A percentile compares a stretch with the other conserved stretches of the same genome.
Conservation (phyloP, 2,113 vertebrate species). For the Indri indri region DNA sequence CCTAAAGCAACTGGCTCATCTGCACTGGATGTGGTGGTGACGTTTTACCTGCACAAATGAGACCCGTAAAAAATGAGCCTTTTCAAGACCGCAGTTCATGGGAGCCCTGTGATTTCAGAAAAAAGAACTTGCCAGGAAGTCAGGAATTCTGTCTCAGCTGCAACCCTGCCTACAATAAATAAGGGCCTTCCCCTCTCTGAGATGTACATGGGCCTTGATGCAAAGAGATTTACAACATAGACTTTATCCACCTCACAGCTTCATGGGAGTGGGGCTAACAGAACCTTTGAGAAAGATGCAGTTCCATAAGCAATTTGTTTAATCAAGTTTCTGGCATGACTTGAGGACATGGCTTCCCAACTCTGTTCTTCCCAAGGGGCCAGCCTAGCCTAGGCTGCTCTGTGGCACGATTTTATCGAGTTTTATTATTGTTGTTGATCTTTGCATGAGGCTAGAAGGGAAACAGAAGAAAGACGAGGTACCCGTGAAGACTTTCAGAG, state of each 20-base stretch:
- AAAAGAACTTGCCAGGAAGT: background rate
- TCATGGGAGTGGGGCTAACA: background rate
- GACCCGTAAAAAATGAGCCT: background rate
- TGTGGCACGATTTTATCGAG: background rate
- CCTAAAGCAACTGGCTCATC: too few relatives aligned
- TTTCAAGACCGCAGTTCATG: background rate
- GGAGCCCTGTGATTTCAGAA: background rate
- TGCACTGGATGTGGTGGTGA: accelerated
- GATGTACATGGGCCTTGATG: background rate
- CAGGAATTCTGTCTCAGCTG: background rate
- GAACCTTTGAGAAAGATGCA: background rate
- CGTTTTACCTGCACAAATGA: background rate
- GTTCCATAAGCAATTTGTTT: background rate
- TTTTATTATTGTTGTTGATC: background rate
- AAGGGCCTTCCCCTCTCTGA: background rate
- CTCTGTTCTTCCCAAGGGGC: background rate
- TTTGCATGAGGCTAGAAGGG: background rate
- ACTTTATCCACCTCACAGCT: background rate
- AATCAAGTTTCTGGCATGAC: background rate
- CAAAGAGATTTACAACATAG: background rate
- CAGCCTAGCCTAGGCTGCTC: background rate
- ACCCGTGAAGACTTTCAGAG: background rate
- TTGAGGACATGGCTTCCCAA: too few relatives aligned
- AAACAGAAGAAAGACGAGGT: background rate
- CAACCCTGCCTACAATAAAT: background rate